These are phyloP conservation scores for Oriolus oriolus DNA, from an alignment of 2,113 vertebrate species.

Conservation along the genomic window DNA sequence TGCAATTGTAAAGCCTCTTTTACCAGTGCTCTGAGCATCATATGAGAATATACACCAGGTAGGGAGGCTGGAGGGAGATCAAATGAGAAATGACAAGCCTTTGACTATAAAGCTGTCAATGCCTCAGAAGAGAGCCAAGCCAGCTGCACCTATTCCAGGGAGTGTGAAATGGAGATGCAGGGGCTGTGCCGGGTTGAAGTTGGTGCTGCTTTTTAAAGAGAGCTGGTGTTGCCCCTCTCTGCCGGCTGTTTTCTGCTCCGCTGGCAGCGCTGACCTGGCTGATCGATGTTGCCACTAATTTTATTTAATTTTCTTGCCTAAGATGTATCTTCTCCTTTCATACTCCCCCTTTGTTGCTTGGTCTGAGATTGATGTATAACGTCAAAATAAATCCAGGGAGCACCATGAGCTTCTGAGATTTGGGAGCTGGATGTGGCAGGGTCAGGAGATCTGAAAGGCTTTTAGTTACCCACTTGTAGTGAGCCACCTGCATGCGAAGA, in stretches of 20 bases:
- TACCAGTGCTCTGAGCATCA: background rate
- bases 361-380: background rate
- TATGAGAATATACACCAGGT: background rate
- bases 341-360: background rate
- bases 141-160: background rate
- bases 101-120: conserved; percentile 21
- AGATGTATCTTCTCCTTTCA: background rate
- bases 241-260: background rate
- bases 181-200: background rate
- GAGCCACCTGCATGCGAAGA: conserved; percentile 48
- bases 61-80: conserved; percentile 22
- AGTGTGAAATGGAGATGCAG: background rate
- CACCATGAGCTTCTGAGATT: background rate
- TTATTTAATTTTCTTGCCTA: conserved; percentile 34
- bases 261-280: background rate
- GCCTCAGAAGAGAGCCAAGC: background rate
- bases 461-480: conserved; percentile 42
- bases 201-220: background rate
- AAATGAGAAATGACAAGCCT: conserved; percentile 1
- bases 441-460: conserved; percentile 53
- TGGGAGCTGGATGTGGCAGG: conserved; percentile 22
- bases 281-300: conserved; percentile 11
- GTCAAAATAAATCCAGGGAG: conserved; percentile 42
- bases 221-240: background rate
- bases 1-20: conserved; percentile 15